These are phyloP conservation scores for Bimastos eiseni DNA, from an alignment of 2,888 invertebrate species.

Conservation along the genomic window DNA sequence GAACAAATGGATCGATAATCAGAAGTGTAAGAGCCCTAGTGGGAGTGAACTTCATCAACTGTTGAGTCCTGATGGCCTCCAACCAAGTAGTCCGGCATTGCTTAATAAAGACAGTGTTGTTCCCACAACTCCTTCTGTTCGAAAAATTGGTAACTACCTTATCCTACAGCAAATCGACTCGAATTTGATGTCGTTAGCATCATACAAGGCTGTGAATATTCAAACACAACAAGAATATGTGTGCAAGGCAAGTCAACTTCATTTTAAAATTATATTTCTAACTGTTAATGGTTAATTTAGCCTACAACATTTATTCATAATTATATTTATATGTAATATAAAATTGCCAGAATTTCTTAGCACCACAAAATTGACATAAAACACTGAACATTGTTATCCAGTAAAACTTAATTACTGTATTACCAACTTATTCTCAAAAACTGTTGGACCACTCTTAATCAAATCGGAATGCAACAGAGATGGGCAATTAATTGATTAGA, in stretches of 20 bases:
- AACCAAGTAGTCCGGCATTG: background rate
- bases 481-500: no score
- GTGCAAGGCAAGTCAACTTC: conserved; percentile 19
- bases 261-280: conserved; percentile 57
- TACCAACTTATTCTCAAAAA: no score
- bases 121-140: background rate
- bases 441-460: no score
- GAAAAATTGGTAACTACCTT: conserved; percentile 23
- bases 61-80: conserved; percentile 15
- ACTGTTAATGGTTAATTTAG: background rate
- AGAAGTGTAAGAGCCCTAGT: background rate
- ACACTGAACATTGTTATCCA: no score
- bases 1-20: background rate
- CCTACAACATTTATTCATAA: background rate
- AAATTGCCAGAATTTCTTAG: background rate
- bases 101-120: background rate
- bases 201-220: conserved; percentile 18
- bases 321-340: background rate
- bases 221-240: background rate
- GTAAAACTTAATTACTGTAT: no score
- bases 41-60: background rate
- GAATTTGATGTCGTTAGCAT: background rate
- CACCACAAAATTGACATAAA: background rate
- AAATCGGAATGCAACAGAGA: no score
- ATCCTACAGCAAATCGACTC: background rate